Evolutionary conservation across 30 jellyfish, hydroid and myxozoan species (phyloP), one percentile per base, ranked within the genome.

Genomic region (Aurelia coerulea): DNA sequence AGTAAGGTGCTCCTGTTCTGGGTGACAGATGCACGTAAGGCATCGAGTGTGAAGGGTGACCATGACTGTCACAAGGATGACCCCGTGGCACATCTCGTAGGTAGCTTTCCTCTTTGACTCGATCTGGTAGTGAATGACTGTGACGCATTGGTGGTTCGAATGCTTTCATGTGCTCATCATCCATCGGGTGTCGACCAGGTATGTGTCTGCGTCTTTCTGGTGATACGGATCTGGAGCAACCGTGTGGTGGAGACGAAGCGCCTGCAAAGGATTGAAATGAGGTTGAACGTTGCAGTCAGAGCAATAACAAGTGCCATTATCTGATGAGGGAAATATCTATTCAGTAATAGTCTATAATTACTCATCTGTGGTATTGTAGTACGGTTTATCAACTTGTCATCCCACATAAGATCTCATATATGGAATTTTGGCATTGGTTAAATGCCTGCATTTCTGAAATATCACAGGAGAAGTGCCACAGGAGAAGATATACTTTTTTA

Each of bases 1-100:
- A 84, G 69, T 84, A 84, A 50, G 93, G 76, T 41, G 93, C 65
- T 11, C 93, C 88, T 10, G 93, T 23, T 64, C 93, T n/a, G 12
- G 87, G 93, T 63, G 93, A 84, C 62, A 84, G 82, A 35, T 84
- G 93, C 80, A 84, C 85, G 78, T 84, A 84, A 1, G 93, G 93
- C 75, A 74, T 35, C 41, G 93, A 74, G 51, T 84, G 93, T 8
- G 84, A 67, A 1, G 84, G 62, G 76, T 74, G 93, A 13, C 88
- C 82, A 16, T 84, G 93, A n/a, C 93, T 78, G 32, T 84, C 93
- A 76, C 93, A 84, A 9, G 93, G 62, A 63, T 84, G 93, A 16
- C 93, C 76, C 29, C 93, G 81, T n/a, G 80, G 75, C 49, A 74
- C 34, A 23, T 84, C 93, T 12, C 88, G 77, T 4, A 84, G 66